A percentile compares a stretch with the other conserved stretches of the same genome.
Evolutionary conservation across 2,888 invertebrate genomes (phyloP).

Genomic region (Ligdia adustata): DNA sequence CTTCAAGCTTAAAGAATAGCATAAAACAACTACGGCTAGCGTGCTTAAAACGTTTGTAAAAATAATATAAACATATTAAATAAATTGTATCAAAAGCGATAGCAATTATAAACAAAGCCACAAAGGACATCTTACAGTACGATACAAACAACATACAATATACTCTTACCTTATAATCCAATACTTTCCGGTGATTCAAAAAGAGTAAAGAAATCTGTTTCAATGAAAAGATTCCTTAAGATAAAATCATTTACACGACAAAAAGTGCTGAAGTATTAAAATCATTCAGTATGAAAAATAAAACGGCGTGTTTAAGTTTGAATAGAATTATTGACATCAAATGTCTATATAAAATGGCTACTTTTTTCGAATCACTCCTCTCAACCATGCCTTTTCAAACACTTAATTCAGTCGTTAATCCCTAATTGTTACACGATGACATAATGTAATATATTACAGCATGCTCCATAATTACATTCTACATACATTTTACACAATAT

Average conservation of each 20-base stretch:
- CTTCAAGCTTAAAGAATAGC: constrained; percentile 42
- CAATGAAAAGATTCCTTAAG: background rate
- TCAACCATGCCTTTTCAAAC: constrained; percentile 52
- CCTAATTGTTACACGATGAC: constrained; percentile 51
- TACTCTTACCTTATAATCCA: constrained; percentile 41
- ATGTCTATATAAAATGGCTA: constrained; percentile 7
- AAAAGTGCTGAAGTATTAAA: background rate
- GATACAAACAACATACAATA: constrained; percentile 40
- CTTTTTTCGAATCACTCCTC: constrained; percentile 20
- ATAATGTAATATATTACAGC: constrained; percentile 59
- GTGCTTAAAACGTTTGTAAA: constrained; percentile 38
- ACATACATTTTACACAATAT: constrained; percentile 44
- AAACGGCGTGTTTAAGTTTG: too few species aligned
- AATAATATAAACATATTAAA: constrained; percentile 35
- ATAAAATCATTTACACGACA: background rate
- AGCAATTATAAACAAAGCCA: constrained; percentile 49
- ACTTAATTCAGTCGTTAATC: constrained; percentile 71
- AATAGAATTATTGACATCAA: constrained; percentile 9
- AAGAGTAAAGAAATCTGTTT: constrained; percentile 8
- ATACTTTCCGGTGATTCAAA: constrained; percentile 33
- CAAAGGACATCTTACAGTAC: constrained; percentile 44
- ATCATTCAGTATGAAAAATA: too few species aligned
- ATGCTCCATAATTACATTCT: constrained; percentile 50
- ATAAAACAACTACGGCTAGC: constrained; percentile 44
- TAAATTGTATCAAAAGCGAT: constrained; percentile 40